Percentiles rank a stretch among this genome's conserved stretches.
phyloP scores from a whole-genome alignment of 2,113 vertebrate species.

The Verasper variegatus region DNA sequence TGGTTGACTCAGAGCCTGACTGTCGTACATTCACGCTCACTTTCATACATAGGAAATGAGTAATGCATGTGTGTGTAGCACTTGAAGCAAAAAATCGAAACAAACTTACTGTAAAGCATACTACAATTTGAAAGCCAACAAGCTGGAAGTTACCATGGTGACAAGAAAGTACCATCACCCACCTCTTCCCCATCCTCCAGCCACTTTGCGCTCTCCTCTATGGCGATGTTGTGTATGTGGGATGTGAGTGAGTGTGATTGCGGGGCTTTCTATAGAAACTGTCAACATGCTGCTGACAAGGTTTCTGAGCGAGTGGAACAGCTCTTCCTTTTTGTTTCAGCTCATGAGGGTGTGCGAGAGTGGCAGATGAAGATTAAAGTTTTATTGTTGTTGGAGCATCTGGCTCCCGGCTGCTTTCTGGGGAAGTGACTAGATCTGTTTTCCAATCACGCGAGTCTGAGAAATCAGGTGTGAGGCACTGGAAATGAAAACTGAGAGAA shows the following conservation, averaged over 20 bases:
- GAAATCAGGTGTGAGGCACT: not conserved
- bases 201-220: conserved; percentile 1
- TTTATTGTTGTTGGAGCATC: conserved; percentile 43
- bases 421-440: conserved; percentile 40
- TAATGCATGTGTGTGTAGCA: conserved; percentile 21
- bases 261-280: conserved; percentile 62
- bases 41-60: conserved; percentile 34
- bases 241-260: conserved; percentile 26
- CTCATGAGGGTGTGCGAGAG: conserved; percentile 27
- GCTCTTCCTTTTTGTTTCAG: conserved; percentile 27
- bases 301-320: conserved; percentile 44
- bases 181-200: not conserved
- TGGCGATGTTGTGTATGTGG: not conserved
- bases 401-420: conserved; percentile 33
- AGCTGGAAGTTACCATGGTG: conserved; percentile 69
- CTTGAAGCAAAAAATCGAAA: conserved; percentile 8
- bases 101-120: conserved; percentile 33
- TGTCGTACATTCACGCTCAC: not conserved
- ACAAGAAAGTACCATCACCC: conserved; percentile 35
- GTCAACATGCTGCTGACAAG: conserved; percentile 46
- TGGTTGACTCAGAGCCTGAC: conserved; percentile 7
- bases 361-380: conserved; percentile 24
- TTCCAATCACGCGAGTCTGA: conserved; percentile 14
- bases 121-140: conserved; percentile 46
- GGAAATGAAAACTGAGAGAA: not conserved